A percentile compares a stretch with the other conserved stretches of the same genome.
phyloP scores from a whole-genome alignment of 2,888 invertebrate species.

The Leucophenga maculata region DNA sequence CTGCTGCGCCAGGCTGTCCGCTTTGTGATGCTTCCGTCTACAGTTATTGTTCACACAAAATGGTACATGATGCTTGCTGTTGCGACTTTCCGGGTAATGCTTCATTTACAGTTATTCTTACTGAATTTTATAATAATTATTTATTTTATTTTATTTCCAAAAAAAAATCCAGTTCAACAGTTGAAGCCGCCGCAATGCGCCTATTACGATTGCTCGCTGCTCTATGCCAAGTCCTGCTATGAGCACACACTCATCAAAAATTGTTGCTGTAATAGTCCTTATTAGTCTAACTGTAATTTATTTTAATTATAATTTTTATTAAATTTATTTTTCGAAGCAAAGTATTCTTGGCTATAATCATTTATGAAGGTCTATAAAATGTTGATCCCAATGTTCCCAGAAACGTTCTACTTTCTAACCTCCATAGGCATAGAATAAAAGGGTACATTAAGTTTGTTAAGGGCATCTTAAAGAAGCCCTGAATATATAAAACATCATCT shows the following conservation, averaged over 20 bases:
- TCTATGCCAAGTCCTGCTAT: constrained; percentile 82
- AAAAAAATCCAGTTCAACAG: constrained; percentile 27
- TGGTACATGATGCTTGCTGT: constrained; percentile 84
- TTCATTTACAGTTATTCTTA: constrained; percentile 20
- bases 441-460: too few species aligned
- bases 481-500: too few species aligned
- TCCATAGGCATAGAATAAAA: too few species aligned
- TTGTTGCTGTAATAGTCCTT: constrained; percentile 81
- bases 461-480: too few species aligned
- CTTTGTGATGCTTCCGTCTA: constrained; percentile 84
- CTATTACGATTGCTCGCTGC: constrained; percentile 80
- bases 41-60: constrained; percentile 82
- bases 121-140: constrained; percentile 10
- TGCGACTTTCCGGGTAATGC: constrained; percentile 74
- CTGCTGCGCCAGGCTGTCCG: constrained; percentile 75
- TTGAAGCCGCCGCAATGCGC: constrained; percentile 74
- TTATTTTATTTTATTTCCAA: constrained; percentile 29
- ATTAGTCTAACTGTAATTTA: constrained; percentile 39
- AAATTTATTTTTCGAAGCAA: not conserved
- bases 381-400: too few species aligned
- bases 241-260: constrained; percentile 82
- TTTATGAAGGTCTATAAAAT: too few species aligned
- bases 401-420: too few species aligned
- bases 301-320: not conserved
- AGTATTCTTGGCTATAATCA: too few species aligned